Percentiles rank a stretch among this genome's conserved stretches.
Evolutionary conservation across 2,113 vertebrate species (phyloP).

Genomic region (Microcebus tavaratra): DNA sequence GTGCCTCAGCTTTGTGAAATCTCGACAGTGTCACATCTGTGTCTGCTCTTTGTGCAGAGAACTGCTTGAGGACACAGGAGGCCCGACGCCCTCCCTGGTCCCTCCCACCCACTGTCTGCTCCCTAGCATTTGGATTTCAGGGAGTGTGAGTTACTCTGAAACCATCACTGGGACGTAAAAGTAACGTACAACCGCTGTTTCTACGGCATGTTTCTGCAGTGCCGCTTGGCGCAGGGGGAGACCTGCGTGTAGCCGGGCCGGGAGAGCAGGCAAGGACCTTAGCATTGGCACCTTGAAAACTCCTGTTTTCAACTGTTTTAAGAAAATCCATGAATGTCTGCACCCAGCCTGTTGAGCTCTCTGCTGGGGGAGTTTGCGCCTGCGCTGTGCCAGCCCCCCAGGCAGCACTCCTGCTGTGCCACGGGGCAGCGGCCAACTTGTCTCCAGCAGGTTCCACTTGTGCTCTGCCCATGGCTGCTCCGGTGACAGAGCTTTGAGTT

Average conservation of each 20-base stretch:
- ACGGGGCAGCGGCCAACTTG: not conserved
- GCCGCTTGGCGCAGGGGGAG: not conserved
- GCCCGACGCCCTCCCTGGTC: not conserved
- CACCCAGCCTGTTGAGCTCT: not conserved
- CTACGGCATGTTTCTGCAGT: not conserved
- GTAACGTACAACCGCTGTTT: too few species aligned
- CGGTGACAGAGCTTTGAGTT: too few species aligned
- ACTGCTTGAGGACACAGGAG: not conserved
- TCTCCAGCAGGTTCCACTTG: not conserved
- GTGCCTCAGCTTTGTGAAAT: not conserved
- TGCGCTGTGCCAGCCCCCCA: too few species aligned
- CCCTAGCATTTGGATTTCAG: not conserved
- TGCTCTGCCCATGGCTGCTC: not conserved
- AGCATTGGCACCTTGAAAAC: not conserved
- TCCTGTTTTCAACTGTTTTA: not conserved
- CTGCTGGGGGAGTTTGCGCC: too few species aligned
- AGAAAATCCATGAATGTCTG: not conserved
- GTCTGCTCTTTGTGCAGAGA: not conserved
- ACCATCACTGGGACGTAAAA: not conserved
- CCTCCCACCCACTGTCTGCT: not conserved
- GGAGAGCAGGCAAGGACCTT: not conserved
- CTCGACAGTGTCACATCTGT: not conserved
- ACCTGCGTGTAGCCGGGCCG: not conserved
- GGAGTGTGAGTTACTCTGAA: not conserved
- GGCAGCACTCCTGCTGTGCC: too few species aligned